Conservation (phyloP, 2,888 invertebrate species). For the Pardosa pseudoannulata region DNA sequence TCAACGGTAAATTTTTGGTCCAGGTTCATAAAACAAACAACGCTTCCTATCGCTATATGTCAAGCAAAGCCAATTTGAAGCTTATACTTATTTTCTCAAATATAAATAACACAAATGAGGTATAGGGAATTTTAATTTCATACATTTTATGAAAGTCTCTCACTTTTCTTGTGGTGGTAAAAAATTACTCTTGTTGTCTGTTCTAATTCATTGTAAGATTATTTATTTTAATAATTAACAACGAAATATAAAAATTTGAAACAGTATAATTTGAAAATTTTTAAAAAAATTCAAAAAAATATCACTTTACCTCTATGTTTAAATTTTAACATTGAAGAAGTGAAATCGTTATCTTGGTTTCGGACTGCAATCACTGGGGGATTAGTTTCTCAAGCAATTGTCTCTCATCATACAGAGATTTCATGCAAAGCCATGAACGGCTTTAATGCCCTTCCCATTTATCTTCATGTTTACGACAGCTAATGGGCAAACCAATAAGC, state of each 20-base stretch:
- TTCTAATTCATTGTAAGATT: neutral
- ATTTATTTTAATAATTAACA: conserved; percentile 17
- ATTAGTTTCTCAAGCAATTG: too few species aligned
- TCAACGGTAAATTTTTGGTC: conserved; percentile 1
- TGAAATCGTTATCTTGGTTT: too few species aligned
- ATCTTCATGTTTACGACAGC: too few species aligned
- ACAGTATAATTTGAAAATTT: neutral
- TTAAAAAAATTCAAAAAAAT: conserved; percentile 3
- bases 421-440: too few species aligned
- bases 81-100: neutral
- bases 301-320: too few species aligned
- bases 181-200: conserved; percentile 9
- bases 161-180: neutral
- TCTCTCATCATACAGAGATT: too few species aligned
- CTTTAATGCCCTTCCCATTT: too few species aligned
- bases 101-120: neutral
- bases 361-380: too few species aligned
- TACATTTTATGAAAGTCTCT: neutral
- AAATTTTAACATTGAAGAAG: too few species aligned
- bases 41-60: neutral
- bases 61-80: neutral
- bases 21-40: neutral
- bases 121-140: neutral
- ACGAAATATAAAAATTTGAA: neutral
- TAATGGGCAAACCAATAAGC: too few species aligned